Evolutionary conservation across 2,797 vertebrate genomes (phyloP), one percentile per base, ranked within the genome.

Genomic region (Poecile montanus): DNA sequence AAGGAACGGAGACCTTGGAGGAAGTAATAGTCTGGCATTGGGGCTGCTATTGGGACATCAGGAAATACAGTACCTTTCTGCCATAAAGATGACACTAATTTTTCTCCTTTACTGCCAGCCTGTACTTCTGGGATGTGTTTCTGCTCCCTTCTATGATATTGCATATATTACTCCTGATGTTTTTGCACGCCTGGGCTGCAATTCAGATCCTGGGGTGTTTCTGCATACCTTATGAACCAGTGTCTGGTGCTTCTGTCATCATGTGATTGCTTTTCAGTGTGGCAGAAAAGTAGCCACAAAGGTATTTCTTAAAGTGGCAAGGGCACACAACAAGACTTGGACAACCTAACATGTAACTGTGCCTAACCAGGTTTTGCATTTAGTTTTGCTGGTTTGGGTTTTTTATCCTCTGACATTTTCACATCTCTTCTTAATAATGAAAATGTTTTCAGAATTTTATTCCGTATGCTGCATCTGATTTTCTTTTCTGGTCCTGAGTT

Each of bases 11-110:
- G 45, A 0, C 19, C 42, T 72, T 6, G 2, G 3, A 44, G 16
- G 44, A 30, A 68, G 16, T 19, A 9, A 19, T 5, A 32, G 10
- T 26, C 30, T 50, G 60, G 12, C 36, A 47, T 13, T 14, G 13
- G 25, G 6, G 2, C 27, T 85, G 30, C 26, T 67, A 0, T 6
- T 2, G 0, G 10, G 10, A 36, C 17, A 51, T 36, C 19, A 40
- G 22, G 45, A 78, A 66, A 51, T 19, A 11, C 0, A 1, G 9
- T 18, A 51, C 2, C 3, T 8, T 62, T 74, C 21, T 85, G 15
- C 15, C 22, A 29, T 45, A 68, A 48, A 30, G 25, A 16, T 65
- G 16, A 38, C 9, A 18, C 26, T n/a, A 23, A 40, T 30, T 67
- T 36, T 62, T 77, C 16, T 16, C 4, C 15, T 63, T 51, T 56